phyloP scores from a whole-genome alignment of 2,888 invertebrate species.

The Hypolimnas misippus region DNA sequence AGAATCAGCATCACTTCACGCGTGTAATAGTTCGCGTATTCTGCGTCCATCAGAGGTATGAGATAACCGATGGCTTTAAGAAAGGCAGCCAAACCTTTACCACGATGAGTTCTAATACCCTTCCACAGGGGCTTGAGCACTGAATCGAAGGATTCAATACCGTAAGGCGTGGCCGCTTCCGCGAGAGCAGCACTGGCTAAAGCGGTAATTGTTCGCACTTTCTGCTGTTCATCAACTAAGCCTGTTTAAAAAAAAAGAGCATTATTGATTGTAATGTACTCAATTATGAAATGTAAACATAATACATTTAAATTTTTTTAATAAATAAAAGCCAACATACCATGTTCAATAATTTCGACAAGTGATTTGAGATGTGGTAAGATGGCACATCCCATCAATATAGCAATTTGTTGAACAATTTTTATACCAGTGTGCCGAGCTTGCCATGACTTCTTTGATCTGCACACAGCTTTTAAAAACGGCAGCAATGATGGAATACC shows the following conservation, averaged over 20 bases:
- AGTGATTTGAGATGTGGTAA: slow-evolving; percentile 98
- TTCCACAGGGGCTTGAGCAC: slow-evolving; percentile 99
- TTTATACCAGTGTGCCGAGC: slow-evolving; percentile 99
- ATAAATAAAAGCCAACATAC: slow-evolving; percentile 69
- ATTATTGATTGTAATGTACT: neutral
- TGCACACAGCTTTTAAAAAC: slow-evolving; percentile 99
- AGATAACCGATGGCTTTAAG: slow-evolving; percentile 99
- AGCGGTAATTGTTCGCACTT: slow-evolving; percentile 99
- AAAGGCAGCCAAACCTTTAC: slow-evolving; percentile 99
- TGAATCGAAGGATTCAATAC: slow-evolving; percentile 99
- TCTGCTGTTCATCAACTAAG: slow-evolving; percentile 99
- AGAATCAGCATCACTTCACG: slow-evolving; percentile 99
- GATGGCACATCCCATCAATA: slow-evolving; percentile 99
- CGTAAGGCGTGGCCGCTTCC: slow-evolving; percentile 99
- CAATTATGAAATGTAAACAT: no score
- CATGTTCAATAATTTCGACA: slow-evolving; percentile 99
- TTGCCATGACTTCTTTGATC: slow-evolving; percentile 99
- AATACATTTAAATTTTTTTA: neutral
- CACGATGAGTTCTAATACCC: slow-evolving; percentile 96
- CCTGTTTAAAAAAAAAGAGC: slow-evolving; percentile 71
- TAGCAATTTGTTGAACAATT: slow-evolving; percentile 99
- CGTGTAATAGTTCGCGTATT: slow-evolving; percentile 99
- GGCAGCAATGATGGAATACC: slow-evolving; percentile 97
- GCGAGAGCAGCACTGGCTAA: slow-evolving; percentile 98
- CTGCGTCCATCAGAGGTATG: slow-evolving; percentile 99